These are phyloP conservation scores for Gymnocephalus cernua DNA, from an alignment of 2,113 vertebrate species.

Conservation along the genomic window DNA sequence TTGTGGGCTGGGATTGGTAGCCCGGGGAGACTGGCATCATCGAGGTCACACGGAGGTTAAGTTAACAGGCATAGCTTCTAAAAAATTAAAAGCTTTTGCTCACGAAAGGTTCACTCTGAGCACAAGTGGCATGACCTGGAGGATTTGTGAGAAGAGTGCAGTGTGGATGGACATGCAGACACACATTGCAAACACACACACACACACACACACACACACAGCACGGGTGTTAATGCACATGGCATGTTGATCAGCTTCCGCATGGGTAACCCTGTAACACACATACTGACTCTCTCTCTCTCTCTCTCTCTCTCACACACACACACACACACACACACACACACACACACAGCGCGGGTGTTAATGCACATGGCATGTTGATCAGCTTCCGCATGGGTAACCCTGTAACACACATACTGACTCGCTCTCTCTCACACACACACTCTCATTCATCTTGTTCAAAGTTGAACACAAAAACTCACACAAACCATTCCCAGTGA, in stretches of 20 bases:
- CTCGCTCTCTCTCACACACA: conserved; percentile 29
- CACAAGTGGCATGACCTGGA: conserved; percentile 64
- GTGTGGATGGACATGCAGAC: conserved; percentile 23
- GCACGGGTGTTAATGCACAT: conserved; percentile 68
- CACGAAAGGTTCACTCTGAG: conserved; percentile 73
- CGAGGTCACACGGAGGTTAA: conserved; percentile 82
- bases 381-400: conserved; percentile 66
- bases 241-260: conserved; percentile 60
- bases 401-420: conserved; percentile 54
- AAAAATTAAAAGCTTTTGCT: conserved; percentile 83
- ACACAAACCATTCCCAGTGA: conserved; percentile 59
- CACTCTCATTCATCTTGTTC: conserved; percentile 37
- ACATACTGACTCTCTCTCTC: conserved; percentile 40
- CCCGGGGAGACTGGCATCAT: conserved; percentile 70
- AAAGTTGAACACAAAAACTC: conserved; percentile 57
- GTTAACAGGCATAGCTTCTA: conserved; percentile 79
- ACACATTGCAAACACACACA: conserved; percentile 2
- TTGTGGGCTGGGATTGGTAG: conserved; percentile 36
- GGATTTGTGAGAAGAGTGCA: conserved; percentile 52
- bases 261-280: conserved; percentile 63
- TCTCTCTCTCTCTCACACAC: too few relatives aligned
- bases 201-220: background rate
- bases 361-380: conserved; percentile 67
- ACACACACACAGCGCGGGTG: conserved; percentile 37
- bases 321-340: conserved; percentile 11